Evolutionary conservation across 2,113 vertebrate species (phyloP).

Genomic region (Atlantisia rogersi): DNA sequence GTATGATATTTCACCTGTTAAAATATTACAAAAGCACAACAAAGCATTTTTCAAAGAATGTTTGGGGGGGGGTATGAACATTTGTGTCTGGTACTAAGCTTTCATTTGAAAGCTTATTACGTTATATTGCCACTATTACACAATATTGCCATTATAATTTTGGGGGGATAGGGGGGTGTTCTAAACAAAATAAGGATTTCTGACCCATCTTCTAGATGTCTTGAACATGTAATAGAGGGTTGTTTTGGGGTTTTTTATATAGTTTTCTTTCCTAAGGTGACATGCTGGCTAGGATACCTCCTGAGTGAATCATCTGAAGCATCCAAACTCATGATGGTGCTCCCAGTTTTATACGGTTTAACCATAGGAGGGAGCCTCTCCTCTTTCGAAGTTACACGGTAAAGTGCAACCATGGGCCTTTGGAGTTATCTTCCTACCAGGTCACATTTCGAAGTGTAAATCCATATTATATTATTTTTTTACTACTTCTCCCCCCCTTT

Average conservation of each 20-base stretch:
- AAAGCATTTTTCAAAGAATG: not conserved
- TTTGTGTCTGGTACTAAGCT: not conserved
- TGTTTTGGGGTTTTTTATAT: too few relatives aligned
- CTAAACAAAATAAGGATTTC: not conserved
- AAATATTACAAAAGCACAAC: not conserved
- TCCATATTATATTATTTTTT: not conserved
- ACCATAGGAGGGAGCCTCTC: conserved; percentile 59
- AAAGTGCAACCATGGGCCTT: not conserved
- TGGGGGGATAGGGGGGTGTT: not conserved
- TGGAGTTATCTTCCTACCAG: not conserved
- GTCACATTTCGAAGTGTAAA: not conserved
- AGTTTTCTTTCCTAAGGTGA: not conserved
- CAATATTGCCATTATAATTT: not conserved
- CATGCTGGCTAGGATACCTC: not conserved
- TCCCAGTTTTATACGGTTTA: not conserved
- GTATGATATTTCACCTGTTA: not conserved
- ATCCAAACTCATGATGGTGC: not conserved
- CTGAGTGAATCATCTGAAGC: not conserved
- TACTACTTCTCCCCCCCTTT: too few relatives aligned
- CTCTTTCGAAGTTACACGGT: not conserved
- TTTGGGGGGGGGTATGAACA: not conserved
- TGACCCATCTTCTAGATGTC: not conserved
- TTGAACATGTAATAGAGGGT: not conserved
- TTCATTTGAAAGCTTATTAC: not conserved
- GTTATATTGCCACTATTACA: not conserved